Evolutionary conservation across 2,797 vertebrate species (phyloP).

Genomic region (Squalus acanthias): DNA sequence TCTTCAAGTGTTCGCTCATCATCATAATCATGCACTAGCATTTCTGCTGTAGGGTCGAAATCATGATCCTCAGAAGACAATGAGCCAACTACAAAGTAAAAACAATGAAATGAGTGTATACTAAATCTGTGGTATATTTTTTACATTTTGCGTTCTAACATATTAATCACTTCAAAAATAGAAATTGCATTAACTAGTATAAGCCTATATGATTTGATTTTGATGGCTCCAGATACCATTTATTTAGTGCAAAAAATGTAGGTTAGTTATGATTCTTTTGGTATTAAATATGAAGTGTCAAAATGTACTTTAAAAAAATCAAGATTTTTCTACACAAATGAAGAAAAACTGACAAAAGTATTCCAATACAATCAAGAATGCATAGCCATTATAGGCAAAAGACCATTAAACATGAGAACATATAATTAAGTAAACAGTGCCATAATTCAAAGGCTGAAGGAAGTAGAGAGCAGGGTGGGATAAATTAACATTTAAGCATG

Average conservation of each 20-base stretch:
- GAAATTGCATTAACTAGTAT: neutral
- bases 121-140: neutral
- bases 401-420: neutral
- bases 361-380: neutral
- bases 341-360: neutral
- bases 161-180: conserved; percentile 26
- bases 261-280: neutral
- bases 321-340: neutral
- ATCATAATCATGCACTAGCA: conserved; percentile 95
- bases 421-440: neutral
- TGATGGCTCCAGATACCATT: neutral
- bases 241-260: neutral
- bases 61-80: conserved; percentile 98
- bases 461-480: neutral
- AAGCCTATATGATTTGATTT: neutral
- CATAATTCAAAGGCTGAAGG: neutral
- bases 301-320: neutral
- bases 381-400: neutral
- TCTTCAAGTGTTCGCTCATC: conserved; percentile 94
- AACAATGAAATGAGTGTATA: conserved; percentile 15
- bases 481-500: neutral
- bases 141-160: neutral
- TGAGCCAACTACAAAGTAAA: conserved; percentile 78
- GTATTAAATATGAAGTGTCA: neutral
- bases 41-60: conserved; percentile 94